These are phyloP conservation scores for Stegodyphus mimosarum DNA, from an alignment of 1,140 invertebrate genomes.

Conservation along the genomic window DNA sequence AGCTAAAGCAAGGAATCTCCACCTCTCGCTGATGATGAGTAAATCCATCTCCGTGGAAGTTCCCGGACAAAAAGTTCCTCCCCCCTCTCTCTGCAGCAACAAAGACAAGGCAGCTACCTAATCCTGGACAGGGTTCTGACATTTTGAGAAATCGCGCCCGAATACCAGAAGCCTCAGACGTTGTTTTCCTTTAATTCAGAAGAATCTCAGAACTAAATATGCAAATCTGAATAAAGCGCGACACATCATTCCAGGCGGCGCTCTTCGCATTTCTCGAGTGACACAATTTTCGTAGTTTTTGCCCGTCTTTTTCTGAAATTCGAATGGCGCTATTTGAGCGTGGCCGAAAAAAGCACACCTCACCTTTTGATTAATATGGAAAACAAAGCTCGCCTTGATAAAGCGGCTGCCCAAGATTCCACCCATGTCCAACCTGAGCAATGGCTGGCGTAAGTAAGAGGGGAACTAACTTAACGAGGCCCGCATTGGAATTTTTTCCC, in stretches of 20 bases:
- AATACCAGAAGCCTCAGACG: slow-evolving; percentile 48
- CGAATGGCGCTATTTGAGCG: neutral
- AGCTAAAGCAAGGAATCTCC: slow-evolving; percentile 42
- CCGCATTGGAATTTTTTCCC: slow-evolving; percentile 7
- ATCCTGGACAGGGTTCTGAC: slow-evolving; percentile 47
- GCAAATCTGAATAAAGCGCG: slow-evolving; percentile 52
- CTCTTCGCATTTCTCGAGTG: slow-evolving; percentile 33
- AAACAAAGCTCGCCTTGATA: slow-evolving; percentile 44
- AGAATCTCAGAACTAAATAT: slow-evolving; percentile 54
- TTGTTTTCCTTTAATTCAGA: slow-evolving; percentile 54
- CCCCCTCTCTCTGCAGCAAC: neutral
- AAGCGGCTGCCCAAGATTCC: slow-evolving; percentile 42
- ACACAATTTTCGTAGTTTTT: slow-evolving; percentile 47
- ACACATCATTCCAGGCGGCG: slow-evolving; percentile 34
- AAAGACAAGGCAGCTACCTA: neutral
- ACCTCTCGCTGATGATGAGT: slow-evolving; percentile 48
- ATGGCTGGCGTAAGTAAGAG: slow-evolving; percentile 21
- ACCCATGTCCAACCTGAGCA: slow-evolving; percentile 23
- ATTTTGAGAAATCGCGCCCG: slow-evolving; percentile 58
- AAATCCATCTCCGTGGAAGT: slow-evolving; percentile 48
- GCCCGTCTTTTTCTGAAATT: slow-evolving; percentile 22
- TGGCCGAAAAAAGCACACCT: slow-evolving; percentile 42
- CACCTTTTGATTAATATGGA: slow-evolving; percentile 58
- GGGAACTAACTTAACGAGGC: slow-evolving; percentile 26
- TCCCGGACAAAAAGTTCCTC: slow-evolving; percentile 42